These are phyloP conservation scores for Liasis olivaceus DNA, from an alignment of 2,797 vertebrate species.

Conservation along the genomic window DNA sequence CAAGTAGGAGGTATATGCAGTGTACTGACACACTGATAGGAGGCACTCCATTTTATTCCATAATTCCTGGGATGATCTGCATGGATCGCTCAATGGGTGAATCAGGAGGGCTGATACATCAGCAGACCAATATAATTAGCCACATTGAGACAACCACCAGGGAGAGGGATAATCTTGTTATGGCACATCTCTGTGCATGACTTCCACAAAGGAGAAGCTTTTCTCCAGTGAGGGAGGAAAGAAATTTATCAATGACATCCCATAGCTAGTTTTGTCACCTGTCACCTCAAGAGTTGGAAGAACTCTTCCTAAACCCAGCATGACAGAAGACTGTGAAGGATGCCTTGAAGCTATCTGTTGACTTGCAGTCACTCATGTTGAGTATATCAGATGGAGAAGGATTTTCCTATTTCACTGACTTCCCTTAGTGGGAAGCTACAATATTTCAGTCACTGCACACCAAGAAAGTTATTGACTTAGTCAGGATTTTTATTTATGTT, in stretches of 20 bases:
- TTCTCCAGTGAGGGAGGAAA: neutral
- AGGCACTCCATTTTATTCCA: constrained; percentile 23
- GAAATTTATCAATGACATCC: constrained; percentile 37
- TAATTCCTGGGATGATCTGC: constrained; percentile 56
- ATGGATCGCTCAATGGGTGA: constrained; percentile 54
- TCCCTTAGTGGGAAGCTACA: neutral
- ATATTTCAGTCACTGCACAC: neutral
- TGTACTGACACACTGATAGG: neutral
- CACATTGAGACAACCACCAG: constrained; percentile 55
- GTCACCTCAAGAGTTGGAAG: constrained; percentile 24
- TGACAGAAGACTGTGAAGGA: constrained; percentile 39
- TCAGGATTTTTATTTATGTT: neutral
- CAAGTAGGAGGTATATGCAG: neutral
- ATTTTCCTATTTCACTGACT: neutral
- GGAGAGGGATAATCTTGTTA: constrained; percentile 63
- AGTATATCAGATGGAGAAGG: neutral
- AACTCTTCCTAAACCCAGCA: constrained; percentile 21
- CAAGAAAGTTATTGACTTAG: neutral
- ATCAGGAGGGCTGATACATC: constrained; percentile 54
- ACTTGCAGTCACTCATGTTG: constrained; percentile 10
- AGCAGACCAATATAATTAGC: constrained; percentile 58
- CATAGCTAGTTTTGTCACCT: constrained; percentile 15
- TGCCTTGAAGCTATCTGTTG: constrained; percentile 34
- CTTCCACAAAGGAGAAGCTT: constrained; percentile 48
- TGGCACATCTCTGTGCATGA: constrained; percentile 38